These are phyloP conservation scores for Macrophya alboannulata DNA, from an alignment of 2,888 invertebrate species.

Conservation along the genomic window DNA sequence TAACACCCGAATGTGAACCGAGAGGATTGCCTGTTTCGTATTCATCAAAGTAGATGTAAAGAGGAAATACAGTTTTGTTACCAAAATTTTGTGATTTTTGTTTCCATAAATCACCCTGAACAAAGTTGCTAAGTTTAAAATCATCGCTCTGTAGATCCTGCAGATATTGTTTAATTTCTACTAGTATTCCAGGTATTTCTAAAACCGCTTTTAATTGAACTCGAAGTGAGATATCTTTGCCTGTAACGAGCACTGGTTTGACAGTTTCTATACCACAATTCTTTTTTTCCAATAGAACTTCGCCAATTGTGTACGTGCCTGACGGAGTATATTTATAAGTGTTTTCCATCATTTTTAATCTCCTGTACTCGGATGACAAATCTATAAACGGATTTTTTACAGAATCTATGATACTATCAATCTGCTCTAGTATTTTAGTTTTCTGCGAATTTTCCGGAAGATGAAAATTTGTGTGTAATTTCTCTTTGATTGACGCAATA, in stretches of 20 bases:
- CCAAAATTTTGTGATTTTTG: constrained; percentile 55
- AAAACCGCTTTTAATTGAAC: constrained; percentile 50
- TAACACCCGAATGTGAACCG: constrained; percentile 60
- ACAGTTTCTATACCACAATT: constrained; percentile 30
- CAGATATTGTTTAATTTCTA: constrained; percentile 54
- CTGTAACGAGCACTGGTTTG: constrained; percentile 45
- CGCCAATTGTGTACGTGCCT: constrained; percentile 37
- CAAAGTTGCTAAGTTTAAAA: constrained; percentile 57
- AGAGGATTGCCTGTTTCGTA: constrained; percentile 61
- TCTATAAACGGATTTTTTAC: constrained; percentile 33
- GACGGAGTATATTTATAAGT: constrained; percentile 40
- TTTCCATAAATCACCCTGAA: constrained; percentile 60
- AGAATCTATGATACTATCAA: constrained; percentile 49
- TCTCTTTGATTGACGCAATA: neutral
- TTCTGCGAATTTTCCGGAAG: neutral
- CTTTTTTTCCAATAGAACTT: constrained; percentile 39
- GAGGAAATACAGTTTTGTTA: constrained; percentile 58
- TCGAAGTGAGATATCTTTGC: constrained; percentile 45
- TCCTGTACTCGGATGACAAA: constrained; percentile 47
- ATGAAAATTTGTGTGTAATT: neutral
- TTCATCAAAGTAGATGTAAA: constrained; percentile 63
- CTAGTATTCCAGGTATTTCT: constrained; percentile 49
- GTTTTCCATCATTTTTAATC: constrained; percentile 35
- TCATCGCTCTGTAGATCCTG: constrained; percentile 48
- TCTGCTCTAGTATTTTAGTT: constrained; percentile 28